Base-by-base conservation (phyloP, 2,888 invertebrate genomes). In the Hemaris fuciformis region DNA sequence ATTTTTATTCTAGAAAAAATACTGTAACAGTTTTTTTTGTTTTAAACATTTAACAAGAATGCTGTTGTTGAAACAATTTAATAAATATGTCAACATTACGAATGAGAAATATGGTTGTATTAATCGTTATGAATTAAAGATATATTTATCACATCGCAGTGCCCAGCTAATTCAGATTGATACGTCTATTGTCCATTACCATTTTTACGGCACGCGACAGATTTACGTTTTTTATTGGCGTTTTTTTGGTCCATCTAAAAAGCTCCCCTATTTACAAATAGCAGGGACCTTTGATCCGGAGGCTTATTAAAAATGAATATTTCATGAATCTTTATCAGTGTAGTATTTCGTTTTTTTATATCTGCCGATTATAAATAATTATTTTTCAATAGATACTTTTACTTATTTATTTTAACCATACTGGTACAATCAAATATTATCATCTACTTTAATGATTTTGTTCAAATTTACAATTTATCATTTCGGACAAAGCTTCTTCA, bases 271-370 rank as follows among this genome's bases (percentile, higher is more conserved):
- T 90, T 90, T 88, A 83, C 85, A 83, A 87, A 87, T 85, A 87
- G 82, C 81, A 82, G 82, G 81, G 91, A 93, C 93, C 93, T 93
- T 91, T 93, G 91, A 92, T 91, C 93, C 79, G 75, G 74, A 74
- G 81, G 85, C 91, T 90, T 91, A 93, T 93, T 92, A 92, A 91
- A 91, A 85, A 82, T 89, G 88, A 91, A 91, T 93, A 92, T 91
- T 90, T 93, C 87, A 93, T 84, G 80, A 80, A 82, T 81, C 70
- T 79, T 80, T 81, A 85, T 80, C 74, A 18, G 27, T 18, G 64
- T 65, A 64, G 68, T 70, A 74, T 76, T 81, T 80, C 75, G 78
- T 74, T 68, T 64, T 60, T 62, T 60, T 53, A 59, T 46, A 31
- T 31, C 31, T n/a, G 13, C 10, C 45, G 4, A 10, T 10, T 18